Conservation (phyloP, 2,888 invertebrate species). For the Acrobasis repandana region DNA sequence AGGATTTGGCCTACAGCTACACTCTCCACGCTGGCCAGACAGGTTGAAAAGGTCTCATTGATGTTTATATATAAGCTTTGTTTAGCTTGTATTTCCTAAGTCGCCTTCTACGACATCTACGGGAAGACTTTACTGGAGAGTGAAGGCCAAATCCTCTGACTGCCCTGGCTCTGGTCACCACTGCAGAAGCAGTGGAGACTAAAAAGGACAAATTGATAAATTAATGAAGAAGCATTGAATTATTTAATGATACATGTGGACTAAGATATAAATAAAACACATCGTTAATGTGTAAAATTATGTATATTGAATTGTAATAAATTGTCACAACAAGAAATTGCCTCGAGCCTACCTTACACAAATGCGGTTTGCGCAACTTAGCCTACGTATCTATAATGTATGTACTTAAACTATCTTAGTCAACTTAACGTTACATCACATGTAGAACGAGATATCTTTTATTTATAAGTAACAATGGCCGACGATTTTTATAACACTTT, state of each 20-base stretch:
- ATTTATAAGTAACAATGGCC: conserved; percentile 69
- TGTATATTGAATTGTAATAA: conserved; percentile 74
- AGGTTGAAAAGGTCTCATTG: too few species aligned
- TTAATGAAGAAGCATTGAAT: neutral
- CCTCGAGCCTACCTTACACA: conserved; percentile 67
- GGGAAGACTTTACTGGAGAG: too few species aligned
- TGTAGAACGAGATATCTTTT: conserved; percentile 77
- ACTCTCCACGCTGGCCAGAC: too few species aligned
- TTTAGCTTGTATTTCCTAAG: too few species aligned
- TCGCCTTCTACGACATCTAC: too few species aligned
- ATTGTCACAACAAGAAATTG: conserved; percentile 79
- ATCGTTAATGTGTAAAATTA: conserved; percentile 71
- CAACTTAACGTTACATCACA: conserved; percentile 81
- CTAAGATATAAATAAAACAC: conserved; percentile 28
- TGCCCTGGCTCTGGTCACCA: too few species aligned
- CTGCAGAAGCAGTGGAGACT: too few species aligned
- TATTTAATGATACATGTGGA: neutral
- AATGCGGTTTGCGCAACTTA: conserved; percentile 57
- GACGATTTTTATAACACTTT: conserved; percentile 49
- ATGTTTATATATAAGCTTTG: too few species aligned
- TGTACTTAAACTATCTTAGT: conserved; percentile 57
- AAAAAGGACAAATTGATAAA: too few species aligned
- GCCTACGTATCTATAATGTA: conserved; percentile 49
- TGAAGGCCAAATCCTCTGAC: too few species aligned
- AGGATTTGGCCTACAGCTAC: too few species aligned